Conservation (phyloP, 2,113 vertebrate genomes). For the Sceloporus tristichus region DNA sequence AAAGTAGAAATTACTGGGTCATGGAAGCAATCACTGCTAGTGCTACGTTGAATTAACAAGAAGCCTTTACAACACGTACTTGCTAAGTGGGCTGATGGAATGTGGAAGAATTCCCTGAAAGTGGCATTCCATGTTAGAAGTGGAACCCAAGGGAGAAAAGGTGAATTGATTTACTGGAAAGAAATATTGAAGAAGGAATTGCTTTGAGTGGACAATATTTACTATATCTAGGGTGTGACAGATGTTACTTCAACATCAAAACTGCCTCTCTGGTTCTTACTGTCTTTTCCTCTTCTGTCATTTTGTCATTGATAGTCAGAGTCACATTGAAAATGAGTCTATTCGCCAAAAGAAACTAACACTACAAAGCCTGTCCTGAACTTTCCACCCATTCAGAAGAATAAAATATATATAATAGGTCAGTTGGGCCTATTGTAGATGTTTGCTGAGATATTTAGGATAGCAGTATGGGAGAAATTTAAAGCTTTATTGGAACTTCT, state of each 20-base stretch:
- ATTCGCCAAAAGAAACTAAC: too few relatives aligned
- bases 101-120: background rate
- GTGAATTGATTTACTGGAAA: background rate
- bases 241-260: background rate
- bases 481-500: too few relatives aligned
- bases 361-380: too few relatives aligned
- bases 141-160: too few relatives aligned
- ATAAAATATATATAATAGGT: too few relatives aligned
- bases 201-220: background rate
- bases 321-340: too few relatives aligned
- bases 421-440: too few relatives aligned
- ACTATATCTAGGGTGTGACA: background rate
- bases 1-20: background rate
- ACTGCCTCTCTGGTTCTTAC: background rate
- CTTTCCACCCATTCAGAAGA: too few relatives aligned
- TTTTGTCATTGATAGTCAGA: too few relatives aligned
- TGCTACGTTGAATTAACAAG: background rate
- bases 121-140: background rate
- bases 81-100: background rate
- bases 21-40: background rate
- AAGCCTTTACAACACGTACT: background rate
- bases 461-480: too few relatives aligned
- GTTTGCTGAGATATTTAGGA: too few relatives aligned
- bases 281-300: background rate
- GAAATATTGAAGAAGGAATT: background rate